Evolutionary conservation across 2,888 invertebrate species (phyloP), one percentile per base, ranked within the genome.

Genomic region (Palloptera scutellata): DNA sequence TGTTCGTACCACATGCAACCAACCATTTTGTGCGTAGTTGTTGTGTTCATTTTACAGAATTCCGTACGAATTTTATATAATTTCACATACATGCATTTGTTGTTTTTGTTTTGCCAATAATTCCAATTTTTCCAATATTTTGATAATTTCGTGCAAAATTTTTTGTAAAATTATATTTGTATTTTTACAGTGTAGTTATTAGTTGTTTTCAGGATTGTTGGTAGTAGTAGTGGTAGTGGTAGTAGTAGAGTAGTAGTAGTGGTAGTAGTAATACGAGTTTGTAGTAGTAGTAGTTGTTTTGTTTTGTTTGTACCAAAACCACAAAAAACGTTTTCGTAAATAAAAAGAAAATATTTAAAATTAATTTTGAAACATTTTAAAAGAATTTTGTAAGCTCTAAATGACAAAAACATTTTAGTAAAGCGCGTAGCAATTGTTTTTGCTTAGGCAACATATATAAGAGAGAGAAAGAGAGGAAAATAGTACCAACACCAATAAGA

Each of bases 221-320:
- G 53, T 52, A 52, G 68, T 65, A 58, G 63, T 53, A 48, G 40
- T 61, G 52, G 53, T 41, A 42, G 30, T n/a, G 41, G 15, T 66
- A 61, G 53, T 61, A 61, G 64, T 55, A 55, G n/a, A n/a, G 63
- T 19, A 13, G 51, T 15, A 15, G 48, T 61, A 65, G 42, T 60
- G 62, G n/a, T 5, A 13, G 55, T 19, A n/a, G 41, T 19, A 13
- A 40, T 53, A 19, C 20, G 15, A 53, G 65, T 62, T 53, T 61
- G 43, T 15, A 55, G 19, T 0, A 19, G 67, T 69, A 58, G 66
- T 64, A 71, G 60, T 40, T 70, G 70, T 65, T 71, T 72, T 71
- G 62, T 59, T 54, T 51, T 42, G 59, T 68, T 72, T 64, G 72
- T 58, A 76, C 80, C 81, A 78, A 72, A 77, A 81, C 81, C 81